These are phyloP conservation scores for Spea multiplicata DNA, from an alignment of 2,113 vertebrate genomes.

Conservation along the genomic window DNA sequence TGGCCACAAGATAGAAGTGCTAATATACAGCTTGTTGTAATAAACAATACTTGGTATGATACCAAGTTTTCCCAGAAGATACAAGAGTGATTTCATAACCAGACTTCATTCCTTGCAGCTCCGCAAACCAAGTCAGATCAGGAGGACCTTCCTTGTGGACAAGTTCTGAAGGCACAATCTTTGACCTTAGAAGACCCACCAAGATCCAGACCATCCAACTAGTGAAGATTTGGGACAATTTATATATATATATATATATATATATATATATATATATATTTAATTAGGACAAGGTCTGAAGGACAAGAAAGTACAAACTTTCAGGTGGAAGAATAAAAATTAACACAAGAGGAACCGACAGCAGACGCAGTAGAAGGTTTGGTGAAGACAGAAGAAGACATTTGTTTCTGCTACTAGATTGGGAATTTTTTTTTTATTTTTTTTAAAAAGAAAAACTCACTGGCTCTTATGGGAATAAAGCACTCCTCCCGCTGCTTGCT, in stretches of 20 bases:
- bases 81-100: slow-evolving; percentile 8
- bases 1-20: not conserved
- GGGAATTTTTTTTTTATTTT: slow-evolving; percentile 42
- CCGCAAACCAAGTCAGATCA: slow-evolving; percentile 5
- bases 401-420: slow-evolving; percentile 35
- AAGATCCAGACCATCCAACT: no score
- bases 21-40: slow-evolving; percentile 5
- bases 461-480: slow-evolving; percentile 94
- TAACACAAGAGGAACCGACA: slow-evolving; percentile 23
- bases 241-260: not conserved
- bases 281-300: slow-evolving; percentile 4
- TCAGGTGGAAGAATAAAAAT: slow-evolving; percentile 33
- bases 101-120: slow-evolving; percentile 12
- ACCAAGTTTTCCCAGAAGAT: slow-evolving; percentile 35
- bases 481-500: slow-evolving; percentile 98
- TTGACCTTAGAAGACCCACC: not conserved
- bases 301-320: slow-evolving; percentile 57
- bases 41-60: slow-evolving; percentile 4
- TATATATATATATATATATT: not conserved
- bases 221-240: no score
- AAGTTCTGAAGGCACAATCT: not conserved
- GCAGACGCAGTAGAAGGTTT: slow-evolving; percentile 34
- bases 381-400: slow-evolving; percentile 47
- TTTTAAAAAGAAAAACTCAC: slow-evolving; percentile 62
- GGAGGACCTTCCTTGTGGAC: not conserved